phyloP scores from a whole-genome alignment of 64 coral and sea anemone genomes.

The Trachythela sp. region DNA sequence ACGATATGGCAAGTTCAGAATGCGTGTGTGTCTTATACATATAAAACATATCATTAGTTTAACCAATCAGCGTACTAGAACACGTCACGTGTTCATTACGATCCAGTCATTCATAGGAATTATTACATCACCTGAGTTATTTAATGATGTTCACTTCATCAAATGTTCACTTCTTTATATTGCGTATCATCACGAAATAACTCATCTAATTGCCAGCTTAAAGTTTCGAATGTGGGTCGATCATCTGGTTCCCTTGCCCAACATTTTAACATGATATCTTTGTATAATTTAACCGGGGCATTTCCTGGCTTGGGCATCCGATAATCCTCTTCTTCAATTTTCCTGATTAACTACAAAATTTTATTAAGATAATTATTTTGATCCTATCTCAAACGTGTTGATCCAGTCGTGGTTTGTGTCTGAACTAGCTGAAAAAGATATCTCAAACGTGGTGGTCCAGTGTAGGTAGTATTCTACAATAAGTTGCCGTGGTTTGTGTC shows the following conservation, averaged over 20 bases:
- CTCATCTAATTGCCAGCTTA: constrained; percentile 85
- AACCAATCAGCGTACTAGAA: no score
- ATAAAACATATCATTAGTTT: no score
- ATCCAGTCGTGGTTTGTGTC: no score
- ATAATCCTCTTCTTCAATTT: constrained; percentile 50
- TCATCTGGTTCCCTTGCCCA: constrained; percentile 72
- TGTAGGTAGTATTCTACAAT: no score
- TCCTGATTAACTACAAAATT: neutral
- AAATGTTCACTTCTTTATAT: neutral
- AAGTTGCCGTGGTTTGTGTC: no score
- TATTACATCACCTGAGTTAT: no score
- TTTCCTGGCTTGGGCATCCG: constrained; percentile 74
- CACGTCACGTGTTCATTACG: neutral
- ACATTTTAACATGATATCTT: constrained; percentile 80
- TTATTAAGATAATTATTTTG: no score
- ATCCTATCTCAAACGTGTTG: no score
- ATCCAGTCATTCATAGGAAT: neutral
- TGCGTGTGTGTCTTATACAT: no score
- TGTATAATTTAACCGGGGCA: constrained; percentile 67
- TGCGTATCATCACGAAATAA: constrained; percentile 52
- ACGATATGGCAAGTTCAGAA: no score
- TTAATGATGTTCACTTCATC: neutral
- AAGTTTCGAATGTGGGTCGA: constrained; percentile 93
- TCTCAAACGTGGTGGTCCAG: no score
- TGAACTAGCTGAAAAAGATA: no score